A percentile compares a stretch with the other conserved stretches of the same genome.
Conservation (phyloP, 1,140 invertebrate genomes). For the Micrasema minimum region DNA sequence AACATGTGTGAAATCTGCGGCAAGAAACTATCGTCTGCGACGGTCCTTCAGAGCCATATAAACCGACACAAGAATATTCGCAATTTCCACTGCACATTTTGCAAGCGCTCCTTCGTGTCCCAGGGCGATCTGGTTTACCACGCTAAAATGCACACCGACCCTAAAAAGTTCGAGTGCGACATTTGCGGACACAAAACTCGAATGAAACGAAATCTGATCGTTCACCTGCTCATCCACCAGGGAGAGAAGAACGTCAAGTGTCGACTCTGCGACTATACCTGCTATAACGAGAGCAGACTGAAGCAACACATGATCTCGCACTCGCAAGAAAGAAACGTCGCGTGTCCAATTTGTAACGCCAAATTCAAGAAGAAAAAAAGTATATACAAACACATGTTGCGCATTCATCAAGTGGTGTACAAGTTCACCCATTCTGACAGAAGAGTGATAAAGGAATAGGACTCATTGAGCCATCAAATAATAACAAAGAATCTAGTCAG, state of each 20-base stretch:
- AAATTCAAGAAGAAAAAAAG: slow-evolving; percentile 63
- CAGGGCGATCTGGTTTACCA: slow-evolving; percentile 61
- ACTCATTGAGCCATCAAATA: too few species aligned
- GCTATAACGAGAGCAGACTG: not conserved
- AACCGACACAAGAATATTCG: slow-evolving; percentile 62
- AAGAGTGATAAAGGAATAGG: not conserved
- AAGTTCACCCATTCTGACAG: slow-evolving; percentile 56
- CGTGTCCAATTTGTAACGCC: slow-evolving; percentile 39
- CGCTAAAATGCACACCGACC: slow-evolving; percentile 61
- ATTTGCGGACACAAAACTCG: slow-evolving; percentile 66
- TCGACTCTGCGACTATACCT: slow-evolving; percentile 15
- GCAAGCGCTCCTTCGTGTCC: slow-evolving; percentile 63
- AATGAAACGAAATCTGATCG: slow-evolving; percentile 61
- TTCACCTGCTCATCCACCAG: slow-evolving; percentile 27
- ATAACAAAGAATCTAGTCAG: too few species aligned
- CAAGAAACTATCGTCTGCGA: slow-evolving; percentile 59
- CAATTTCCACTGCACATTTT: slow-evolving; percentile 64
- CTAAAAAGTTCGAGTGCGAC: slow-evolving; percentile 67
- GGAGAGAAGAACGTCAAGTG: slow-evolving; percentile 19
- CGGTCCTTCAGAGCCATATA: slow-evolving; percentile 60
- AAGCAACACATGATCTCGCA: slow-evolving; percentile 20
- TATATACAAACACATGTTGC: slow-evolving; percentile 61
- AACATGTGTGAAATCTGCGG: slow-evolving; percentile 58
- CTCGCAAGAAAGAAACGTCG: not conserved
- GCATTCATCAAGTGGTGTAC: too few species aligned